phyloP scores from a whole-genome alignment of 2,888 invertebrate genomes.

The Epinotia brunnichana region DNA sequence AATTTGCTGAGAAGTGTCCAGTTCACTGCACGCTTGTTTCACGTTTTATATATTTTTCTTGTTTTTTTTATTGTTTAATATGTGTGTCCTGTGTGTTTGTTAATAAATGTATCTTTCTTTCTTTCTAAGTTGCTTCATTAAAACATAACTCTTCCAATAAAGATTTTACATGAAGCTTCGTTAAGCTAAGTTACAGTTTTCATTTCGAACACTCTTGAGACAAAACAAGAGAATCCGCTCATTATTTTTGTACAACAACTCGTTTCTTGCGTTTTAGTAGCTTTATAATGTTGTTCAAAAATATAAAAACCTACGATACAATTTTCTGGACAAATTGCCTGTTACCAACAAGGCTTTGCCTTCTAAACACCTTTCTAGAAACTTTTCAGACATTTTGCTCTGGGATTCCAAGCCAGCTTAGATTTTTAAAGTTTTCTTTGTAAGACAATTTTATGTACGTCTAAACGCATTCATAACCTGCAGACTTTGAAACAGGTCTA shows the following conservation, averaged over 20 bases:
- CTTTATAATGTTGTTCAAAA: conserved; percentile 2
- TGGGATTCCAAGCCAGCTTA: conserved; percentile 52
- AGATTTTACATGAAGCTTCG: neutral
- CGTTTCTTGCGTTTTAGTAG: neutral
- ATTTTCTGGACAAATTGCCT: neutral
- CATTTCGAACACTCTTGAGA: neutral
- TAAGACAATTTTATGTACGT: conserved; percentile 27
- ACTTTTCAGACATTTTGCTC: conserved; percentile 28
- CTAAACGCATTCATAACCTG: conserved; percentile 28
- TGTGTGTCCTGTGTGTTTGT: too few relatives aligned
- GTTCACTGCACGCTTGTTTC: too few relatives aligned
- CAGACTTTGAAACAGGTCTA: conserved; percentile 22
- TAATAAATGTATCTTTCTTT: too few relatives aligned
- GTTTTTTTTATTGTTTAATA: too few relatives aligned
- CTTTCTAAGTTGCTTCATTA: too few relatives aligned
- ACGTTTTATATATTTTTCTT: too few relatives aligned
- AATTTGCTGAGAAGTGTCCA: too few relatives aligned
- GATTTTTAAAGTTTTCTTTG: conserved; percentile 28
- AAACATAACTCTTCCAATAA: neutral
- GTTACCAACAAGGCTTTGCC: conserved; percentile 15
- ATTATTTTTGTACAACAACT: neutral
- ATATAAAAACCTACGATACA: neutral
- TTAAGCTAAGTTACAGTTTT: neutral
- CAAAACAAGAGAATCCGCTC: conserved; percentile 1
- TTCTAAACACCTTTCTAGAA: conserved; percentile 15